Evolutionary conservation across 2,888 invertebrate species (phyloP).

Genomic region (Acronicta aceris): DNA sequence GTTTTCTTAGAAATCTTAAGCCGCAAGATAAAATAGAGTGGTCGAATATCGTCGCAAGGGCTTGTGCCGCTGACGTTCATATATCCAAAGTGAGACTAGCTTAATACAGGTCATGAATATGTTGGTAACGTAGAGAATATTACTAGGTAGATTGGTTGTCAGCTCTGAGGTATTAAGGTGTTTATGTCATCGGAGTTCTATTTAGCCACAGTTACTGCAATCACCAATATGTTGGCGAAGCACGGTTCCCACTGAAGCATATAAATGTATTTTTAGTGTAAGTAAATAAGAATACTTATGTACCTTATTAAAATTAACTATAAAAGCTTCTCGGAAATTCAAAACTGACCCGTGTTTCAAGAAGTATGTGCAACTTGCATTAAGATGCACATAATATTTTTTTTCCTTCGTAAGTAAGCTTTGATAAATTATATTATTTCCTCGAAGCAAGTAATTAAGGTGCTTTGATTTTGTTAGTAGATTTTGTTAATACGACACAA

Average conservation of each 20-base stretch:
- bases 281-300: too few relatives aligned
- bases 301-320: neutral
- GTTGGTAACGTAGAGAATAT: too few relatives aligned
- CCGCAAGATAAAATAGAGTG: slow-evolving; percentile 13
- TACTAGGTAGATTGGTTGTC: too few relatives aligned
- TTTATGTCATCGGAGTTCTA: too few relatives aligned
- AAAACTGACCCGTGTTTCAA: neutral
- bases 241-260: too few relatives aligned
- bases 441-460: neutral
- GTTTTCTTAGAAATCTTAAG: slow-evolving; percentile 2
- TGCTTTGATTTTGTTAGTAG: neutral
- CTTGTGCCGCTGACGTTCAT: neutral
- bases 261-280: too few relatives aligned
- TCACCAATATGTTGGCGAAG: too few relatives aligned
- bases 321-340: neutral
- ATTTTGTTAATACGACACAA: too few relatives aligned
- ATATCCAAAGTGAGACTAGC: neutral
- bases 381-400: slow-evolving; percentile 25
- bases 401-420: slow-evolving; percentile 17
- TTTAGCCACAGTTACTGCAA: too few relatives aligned
- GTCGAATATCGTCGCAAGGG: neutral
- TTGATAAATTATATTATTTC: slow-evolving; percentile 25
- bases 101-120: too few relatives aligned
- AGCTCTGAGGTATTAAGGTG: too few relatives aligned
- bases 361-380: slow-evolving; percentile 9